These are phyloP conservation scores for Stenolophus ochropezus DNA, from an alignment of 2,888 invertebrate species.

Conservation along the genomic window DNA sequence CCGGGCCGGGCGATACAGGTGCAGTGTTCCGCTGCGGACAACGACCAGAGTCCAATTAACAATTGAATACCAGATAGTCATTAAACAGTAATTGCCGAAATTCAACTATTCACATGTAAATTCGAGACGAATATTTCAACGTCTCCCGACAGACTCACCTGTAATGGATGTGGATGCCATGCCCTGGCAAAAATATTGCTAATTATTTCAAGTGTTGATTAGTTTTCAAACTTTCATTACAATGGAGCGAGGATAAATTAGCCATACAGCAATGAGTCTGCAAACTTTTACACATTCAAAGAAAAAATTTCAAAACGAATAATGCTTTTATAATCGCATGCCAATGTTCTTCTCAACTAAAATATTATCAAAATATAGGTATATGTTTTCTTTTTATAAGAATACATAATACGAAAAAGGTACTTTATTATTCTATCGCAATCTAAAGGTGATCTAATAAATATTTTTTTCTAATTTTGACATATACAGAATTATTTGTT, in stretches of 20 bases:
- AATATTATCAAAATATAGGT: no score
- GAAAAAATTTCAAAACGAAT: not conserved
- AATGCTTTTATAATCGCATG: not conserved
- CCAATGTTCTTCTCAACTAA: not conserved
- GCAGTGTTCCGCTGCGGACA: constrained; percentile 45
- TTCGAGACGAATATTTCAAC: constrained; percentile 48
- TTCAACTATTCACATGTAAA: constrained; percentile 55
- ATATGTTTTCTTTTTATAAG: no score
- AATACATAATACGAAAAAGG: no score
- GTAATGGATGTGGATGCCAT: constrained; percentile 1
- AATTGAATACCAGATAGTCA: constrained; percentile 57
- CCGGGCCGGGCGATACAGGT: constrained; percentile 32
- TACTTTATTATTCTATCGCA: no score
- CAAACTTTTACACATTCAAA: not conserved
- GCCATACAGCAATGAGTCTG: not conserved
- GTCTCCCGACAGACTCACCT: constrained; percentile 30
- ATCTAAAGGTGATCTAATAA: no score
- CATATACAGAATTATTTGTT: no score
- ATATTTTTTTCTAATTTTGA: no score
- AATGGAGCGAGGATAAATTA: not conserved
- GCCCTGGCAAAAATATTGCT: not conserved
- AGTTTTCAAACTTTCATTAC: not conserved
- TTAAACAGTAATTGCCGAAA: constrained; percentile 56
- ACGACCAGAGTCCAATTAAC: constrained; percentile 54
- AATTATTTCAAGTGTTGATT: constrained; percentile 9